Conservation (phyloP, 2,888 invertebrate species). For the Protophormia terraenovae region DNA sequence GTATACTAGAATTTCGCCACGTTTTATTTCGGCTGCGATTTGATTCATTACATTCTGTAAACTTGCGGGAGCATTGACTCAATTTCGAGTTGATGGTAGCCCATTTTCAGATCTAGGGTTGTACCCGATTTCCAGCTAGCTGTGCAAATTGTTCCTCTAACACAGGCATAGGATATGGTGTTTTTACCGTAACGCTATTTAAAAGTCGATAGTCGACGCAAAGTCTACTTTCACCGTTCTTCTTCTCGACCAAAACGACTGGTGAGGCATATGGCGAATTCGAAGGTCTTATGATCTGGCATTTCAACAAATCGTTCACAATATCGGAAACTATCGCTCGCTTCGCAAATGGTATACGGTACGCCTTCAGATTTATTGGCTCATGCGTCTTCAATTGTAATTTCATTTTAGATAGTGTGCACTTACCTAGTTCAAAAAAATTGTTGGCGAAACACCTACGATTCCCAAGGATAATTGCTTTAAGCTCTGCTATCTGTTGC, state of each 20-base stretch:
- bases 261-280: background rate
- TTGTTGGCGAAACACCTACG: constrained; percentile 35
- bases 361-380: constrained; percentile 13
- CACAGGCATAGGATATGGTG: constrained; percentile 7
- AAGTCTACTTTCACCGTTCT: background rate
- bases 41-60: background rate
- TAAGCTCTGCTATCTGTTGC: background rate
- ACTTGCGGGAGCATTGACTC: background rate
- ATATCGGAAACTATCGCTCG: constrained; percentile 21
- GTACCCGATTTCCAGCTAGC: constrained; percentile 2
- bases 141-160: constrained; percentile 12
- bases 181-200: background rate
- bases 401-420: constrained; percentile 29
- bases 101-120: background rate
- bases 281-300: constrained; percentile 1
- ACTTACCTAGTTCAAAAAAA: constrained; percentile 41
- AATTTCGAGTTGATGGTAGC: background rate
- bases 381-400: constrained; percentile 27
- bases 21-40: background rate
- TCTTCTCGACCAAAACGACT: background rate
- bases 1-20: background rate
- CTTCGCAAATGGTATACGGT: constrained; percentile 21
- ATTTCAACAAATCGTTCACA: background rate
- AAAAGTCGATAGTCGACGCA: background rate
- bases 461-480: background rate